phyloP scores from a whole-genome alignment of 2,113 vertebrate species.

The Noturus placidus region DNA sequence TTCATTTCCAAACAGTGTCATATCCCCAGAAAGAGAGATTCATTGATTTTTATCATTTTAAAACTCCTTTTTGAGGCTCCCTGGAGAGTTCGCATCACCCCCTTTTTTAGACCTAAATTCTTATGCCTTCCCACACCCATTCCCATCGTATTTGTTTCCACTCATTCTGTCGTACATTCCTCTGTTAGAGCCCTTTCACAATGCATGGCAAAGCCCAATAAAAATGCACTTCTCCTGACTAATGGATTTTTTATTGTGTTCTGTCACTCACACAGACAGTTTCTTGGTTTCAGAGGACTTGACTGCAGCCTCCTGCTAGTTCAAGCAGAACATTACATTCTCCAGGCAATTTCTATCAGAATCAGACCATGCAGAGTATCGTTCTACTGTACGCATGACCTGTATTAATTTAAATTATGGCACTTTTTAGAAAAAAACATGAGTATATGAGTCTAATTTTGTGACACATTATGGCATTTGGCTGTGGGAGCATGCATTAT shows the following conservation, averaged over 20 bases:
- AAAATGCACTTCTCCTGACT: slow-evolving; percentile 43
- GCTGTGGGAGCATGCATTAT: neutral
- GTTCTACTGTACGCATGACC: slow-evolving; percentile 43
- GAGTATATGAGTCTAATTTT: neutral
- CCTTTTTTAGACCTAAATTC: slow-evolving; percentile 23
- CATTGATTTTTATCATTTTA: slow-evolving; percentile 24
- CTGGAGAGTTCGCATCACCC: slow-evolving; percentile 6
- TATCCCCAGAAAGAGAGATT: slow-evolving; percentile 7
- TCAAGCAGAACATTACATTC: slow-evolving; percentile 58
- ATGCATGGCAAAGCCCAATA: slow-evolving; percentile 37
- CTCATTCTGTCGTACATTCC: slow-evolving; percentile 8
- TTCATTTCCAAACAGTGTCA: neutral
- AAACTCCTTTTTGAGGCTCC: slow-evolving; percentile 7
- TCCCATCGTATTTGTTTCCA: slow-evolving; percentile 27
- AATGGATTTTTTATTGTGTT: slow-evolving; percentile 55
- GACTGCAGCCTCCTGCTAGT: slow-evolving; percentile 48
- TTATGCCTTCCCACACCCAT: slow-evolving; percentile 1
- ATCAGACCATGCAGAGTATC: slow-evolving; percentile 42
- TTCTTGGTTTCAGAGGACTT: slow-evolving; percentile 44
- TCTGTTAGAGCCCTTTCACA: slow-evolving; percentile 23
- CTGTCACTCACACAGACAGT: slow-evolving; percentile 49
- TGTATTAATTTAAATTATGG: slow-evolving; percentile 54
- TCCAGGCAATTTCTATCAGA: slow-evolving; percentile 51
- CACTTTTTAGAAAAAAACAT: slow-evolving; percentile 7
- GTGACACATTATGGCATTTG: neutral